Percentiles rank a stretch among this genome's conserved stretches.
phyloP scores from a whole-genome alignment of 1,140 invertebrate genomes.

The Neodiprion virginianus region DNA sequence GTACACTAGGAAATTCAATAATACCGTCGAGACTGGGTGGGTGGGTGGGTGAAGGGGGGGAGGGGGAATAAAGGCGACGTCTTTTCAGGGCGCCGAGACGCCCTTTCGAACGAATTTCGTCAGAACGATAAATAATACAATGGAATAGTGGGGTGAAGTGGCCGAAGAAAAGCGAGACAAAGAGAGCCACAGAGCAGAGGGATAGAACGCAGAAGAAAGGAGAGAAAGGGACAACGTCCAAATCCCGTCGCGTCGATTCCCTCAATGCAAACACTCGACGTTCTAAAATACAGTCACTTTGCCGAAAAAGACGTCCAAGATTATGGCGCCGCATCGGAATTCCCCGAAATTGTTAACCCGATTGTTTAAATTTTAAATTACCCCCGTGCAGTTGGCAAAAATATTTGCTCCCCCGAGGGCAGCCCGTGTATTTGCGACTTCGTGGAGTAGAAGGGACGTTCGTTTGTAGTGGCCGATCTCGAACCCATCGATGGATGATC shows the following conservation, averaged over 20 bases:
- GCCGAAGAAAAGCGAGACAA: slow-evolving; percentile 2
- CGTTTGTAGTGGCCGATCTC: neutral
- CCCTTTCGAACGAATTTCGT: slow-evolving; percentile 34
- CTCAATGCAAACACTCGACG: slow-evolving; percentile 3
- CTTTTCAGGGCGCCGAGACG: slow-evolving; percentile 17
- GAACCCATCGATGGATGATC: neutral
- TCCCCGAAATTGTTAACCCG: no score
- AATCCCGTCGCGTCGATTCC: neutral
- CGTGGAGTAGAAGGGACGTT: neutral
- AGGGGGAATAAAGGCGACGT: neutral
- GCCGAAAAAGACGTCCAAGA: neutral
- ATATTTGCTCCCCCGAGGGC: no score
- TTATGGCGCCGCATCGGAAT: no score
- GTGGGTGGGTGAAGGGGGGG: neutral
- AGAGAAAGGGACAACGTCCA: neutral
- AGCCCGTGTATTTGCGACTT: no score
- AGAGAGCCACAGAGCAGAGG: neutral
- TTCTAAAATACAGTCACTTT: neutral
- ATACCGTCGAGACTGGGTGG: slow-evolving; percentile 5
- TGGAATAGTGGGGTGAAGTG: slow-evolving; percentile 9
- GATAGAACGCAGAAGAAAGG: neutral
- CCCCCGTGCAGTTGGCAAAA: no score
- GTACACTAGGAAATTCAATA: slow-evolving; percentile 32
- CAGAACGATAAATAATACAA: slow-evolving; percentile 37
- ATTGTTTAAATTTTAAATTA: no score